phyloP scores from a whole-genome alignment of 2,113 vertebrate species.

The Dipodomys ordii region DNA sequence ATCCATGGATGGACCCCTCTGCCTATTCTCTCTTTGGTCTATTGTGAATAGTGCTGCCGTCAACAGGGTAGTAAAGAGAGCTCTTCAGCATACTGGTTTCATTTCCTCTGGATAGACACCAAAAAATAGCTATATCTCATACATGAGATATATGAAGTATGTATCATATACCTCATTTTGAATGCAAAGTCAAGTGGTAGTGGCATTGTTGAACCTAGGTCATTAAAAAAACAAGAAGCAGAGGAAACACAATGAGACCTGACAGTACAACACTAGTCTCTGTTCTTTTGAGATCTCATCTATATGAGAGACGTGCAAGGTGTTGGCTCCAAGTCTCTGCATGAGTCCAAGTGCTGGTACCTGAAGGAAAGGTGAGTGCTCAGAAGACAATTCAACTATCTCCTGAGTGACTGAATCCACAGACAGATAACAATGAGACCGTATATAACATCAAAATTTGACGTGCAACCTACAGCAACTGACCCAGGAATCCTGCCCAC shows the following conservation, averaged over 20 bases:
- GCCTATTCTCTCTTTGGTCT: background rate
- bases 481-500: background rate
- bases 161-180: background rate
- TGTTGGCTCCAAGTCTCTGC: background rate
- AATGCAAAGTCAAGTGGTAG: background rate
- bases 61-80: background rate
- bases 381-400: background rate
- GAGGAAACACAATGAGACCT: no score
- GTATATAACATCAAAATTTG: background rate
- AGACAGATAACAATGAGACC: background rate
- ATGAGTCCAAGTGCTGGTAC: rapidly evolving
- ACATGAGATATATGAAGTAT: background rate
- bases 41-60: background rate
- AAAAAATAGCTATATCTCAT: background rate
- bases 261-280: rapidly evolving
- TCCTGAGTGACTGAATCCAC: background rate
- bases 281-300: background rate
- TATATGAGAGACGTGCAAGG: rapidly evolving
- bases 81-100: no score
- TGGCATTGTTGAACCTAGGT: background rate
- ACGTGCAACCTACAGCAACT: background rate
- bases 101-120: background rate
- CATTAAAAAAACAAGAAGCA: background rate
- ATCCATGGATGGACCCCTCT: background rate
- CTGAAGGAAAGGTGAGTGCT: background rate